Percentiles rank a stretch among this genome's conserved stretches.
Evolutionary conservation across 1,140 invertebrate genomes (phyloP).

Genomic region (Lanistes nyassanus): DNA sequence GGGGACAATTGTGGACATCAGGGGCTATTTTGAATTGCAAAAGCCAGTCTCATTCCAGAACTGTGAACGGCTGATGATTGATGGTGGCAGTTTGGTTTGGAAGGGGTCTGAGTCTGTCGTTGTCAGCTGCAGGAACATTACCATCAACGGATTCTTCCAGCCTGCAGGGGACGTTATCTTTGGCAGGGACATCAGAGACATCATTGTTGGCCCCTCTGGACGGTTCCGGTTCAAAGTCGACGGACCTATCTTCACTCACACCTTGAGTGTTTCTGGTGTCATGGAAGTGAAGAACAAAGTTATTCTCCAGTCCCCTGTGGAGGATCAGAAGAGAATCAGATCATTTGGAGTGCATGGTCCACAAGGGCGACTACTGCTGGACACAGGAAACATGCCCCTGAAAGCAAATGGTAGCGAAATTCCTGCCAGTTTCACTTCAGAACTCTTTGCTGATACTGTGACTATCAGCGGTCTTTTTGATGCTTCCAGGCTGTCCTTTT

Average conservation of each 20-base stretch:
- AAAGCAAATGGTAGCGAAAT: conserved; percentile 11
- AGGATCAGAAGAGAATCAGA: conserved; percentile 30
- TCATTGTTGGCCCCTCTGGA: conserved; percentile 35
- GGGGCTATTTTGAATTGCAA: conserved; percentile 35
- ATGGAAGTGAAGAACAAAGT: conserved; percentile 43
- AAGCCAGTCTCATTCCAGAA: conserved; percentile 38
- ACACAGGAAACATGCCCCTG: conserved; percentile 25
- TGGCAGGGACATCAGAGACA: conserved; percentile 27
- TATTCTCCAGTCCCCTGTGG: conserved; percentile 36
- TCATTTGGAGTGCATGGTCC: conserved; percentile 35
- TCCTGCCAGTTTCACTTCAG: conserved; percentile 27
- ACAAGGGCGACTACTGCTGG: conserved; percentile 33
- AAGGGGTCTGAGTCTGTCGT: conserved; percentile 28
- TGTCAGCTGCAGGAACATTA: conserved; percentile 45
- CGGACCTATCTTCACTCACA: conserved; percentile 39
- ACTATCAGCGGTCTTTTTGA: conserved; percentile 37
- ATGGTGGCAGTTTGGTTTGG: conserved; percentile 37
- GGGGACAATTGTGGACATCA: conserved; percentile 34
- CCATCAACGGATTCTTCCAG: conserved; percentile 42
- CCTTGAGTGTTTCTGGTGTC: conserved; percentile 39
- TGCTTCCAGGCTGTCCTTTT: conserved; percentile 25
- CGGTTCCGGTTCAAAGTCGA: conserved; percentile 34
- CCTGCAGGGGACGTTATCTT: conserved; percentile 38
- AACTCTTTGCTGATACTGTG: conserved; percentile 33
- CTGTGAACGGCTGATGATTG: conserved; percentile 40